Conservation (phyloP, 37 sponge, comb jelly and placozoan species). For the Tethya wilhelma region DNA sequence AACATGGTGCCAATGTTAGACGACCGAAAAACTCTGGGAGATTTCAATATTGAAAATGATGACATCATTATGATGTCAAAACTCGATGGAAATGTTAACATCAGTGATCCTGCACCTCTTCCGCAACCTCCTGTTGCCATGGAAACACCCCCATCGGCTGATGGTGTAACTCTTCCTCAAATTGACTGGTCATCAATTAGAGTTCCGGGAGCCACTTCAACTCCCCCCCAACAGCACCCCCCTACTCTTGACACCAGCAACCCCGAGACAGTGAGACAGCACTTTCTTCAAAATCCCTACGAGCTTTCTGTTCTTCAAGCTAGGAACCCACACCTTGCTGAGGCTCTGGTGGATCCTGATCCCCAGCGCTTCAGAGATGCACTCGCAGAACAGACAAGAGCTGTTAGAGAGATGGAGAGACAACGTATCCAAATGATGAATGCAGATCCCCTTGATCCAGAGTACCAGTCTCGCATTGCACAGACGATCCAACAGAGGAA, state of each 20-base stretch:
- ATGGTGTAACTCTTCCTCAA: background rate
- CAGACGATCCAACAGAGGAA: slow-evolving; percentile 79
- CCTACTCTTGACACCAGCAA: slow-evolving; percentile 6
- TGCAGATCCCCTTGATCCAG: slow-evolving; percentile 80
- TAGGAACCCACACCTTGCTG: slow-evolving; percentile 74
- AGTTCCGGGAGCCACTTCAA: slow-evolving; percentile 1
- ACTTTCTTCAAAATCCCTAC: slow-evolving; percentile 60
- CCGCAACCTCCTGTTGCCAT: background rate
- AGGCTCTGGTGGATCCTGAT: slow-evolving; percentile 66
- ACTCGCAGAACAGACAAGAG: background rate
- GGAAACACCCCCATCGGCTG: background rate
- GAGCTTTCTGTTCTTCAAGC: slow-evolving; percentile 52
- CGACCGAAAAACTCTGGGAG: slow-evolving; percentile 24
- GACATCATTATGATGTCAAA: slow-evolving; percentile 56
- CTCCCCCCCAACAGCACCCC: no score
- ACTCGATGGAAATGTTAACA: background rate
- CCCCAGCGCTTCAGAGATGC: slow-evolving; percentile 43
- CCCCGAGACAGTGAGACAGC: slow-evolving; percentile 42
- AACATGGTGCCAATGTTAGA: slow-evolving; percentile 58
- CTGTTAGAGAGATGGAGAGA: slow-evolving; percentile 49
- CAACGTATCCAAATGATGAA: slow-evolving; percentile 67
- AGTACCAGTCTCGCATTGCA: slow-evolving; percentile 74
- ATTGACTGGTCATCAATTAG: slow-evolving; percentile 34
- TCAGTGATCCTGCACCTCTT: background rate
- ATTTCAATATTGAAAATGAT: slow-evolving; percentile 52